Percentiles rank a stretch among this genome's conserved stretches.
Evolutionary conservation across 2,113 vertebrate genomes (phyloP).

Genomic region (Lampris megalopsis): DNA sequence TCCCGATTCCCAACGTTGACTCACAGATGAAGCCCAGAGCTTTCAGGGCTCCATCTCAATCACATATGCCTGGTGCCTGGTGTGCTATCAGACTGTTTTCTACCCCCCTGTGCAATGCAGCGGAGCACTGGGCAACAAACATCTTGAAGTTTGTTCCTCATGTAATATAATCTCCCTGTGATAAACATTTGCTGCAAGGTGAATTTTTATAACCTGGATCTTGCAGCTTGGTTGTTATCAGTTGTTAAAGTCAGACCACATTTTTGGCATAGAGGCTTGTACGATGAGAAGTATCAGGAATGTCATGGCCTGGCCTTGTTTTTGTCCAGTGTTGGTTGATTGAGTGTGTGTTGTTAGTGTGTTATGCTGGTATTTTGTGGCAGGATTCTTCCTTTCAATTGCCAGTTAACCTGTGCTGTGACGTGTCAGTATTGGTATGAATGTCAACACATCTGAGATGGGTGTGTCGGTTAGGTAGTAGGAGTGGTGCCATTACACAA

Average conservation of each 20-base stretch:
- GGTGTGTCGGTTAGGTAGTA: conserved; percentile 36
- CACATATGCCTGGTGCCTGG: not conserved
- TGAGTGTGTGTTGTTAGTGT: conserved; percentile 26
- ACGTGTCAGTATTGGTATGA: conserved; percentile 76
- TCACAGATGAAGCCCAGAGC: conserved; percentile 41
- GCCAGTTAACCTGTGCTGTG: conserved; percentile 64
- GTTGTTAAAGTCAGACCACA: not conserved
- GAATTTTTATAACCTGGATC: conserved; percentile 34
- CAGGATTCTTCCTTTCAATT: conserved; percentile 36
- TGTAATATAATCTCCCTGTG: conserved; percentile 2
- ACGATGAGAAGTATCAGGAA: conserved; percentile 30
- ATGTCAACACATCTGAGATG: conserved; percentile 64
- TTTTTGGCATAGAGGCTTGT: conserved; percentile 1
- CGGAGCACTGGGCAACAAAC: conserved; percentile 15
- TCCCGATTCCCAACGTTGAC: conserved; percentile 43
- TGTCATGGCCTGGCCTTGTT: conserved; percentile 38
- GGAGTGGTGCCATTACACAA: conserved; percentile 43
- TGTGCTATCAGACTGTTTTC: not conserved
- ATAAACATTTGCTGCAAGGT: conserved; percentile 31
- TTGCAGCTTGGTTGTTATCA: conserved; percentile 19
- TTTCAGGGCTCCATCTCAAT: conserved; percentile 36
- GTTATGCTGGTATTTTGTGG: conserved; percentile 52
- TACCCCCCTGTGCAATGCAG: not conserved
- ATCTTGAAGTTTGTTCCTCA: conserved; percentile 18
- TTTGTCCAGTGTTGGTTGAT: conserved; percentile 34